Evolutionary conservation across 2,797 vertebrate species (phyloP).

Genomic region (Etheostoma nigrum): DNA sequence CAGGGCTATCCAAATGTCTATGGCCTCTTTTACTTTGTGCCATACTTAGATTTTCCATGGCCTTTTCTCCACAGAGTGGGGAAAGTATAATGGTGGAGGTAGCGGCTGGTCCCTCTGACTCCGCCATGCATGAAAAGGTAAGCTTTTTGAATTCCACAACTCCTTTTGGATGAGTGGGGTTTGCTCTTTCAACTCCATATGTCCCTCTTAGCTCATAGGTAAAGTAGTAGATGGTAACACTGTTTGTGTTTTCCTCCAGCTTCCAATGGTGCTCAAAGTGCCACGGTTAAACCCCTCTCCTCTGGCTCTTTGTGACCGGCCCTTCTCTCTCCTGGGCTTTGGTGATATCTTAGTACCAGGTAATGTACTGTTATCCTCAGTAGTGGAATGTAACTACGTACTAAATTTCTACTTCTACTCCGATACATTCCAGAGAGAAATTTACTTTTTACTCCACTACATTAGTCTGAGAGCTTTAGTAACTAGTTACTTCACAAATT

Average conservation of each 20-base stretch:
- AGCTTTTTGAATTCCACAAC: slow-evolving; percentile 13
- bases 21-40: not conserved
- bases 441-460: too few relatives aligned
- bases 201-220: not conserved
- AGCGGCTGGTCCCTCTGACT: slow-evolving; percentile 93
- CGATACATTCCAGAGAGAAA: too few relatives aligned
- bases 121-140: slow-evolving; percentile 94
- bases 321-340: slow-evolving; percentile 97
- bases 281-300: slow-evolving; percentile 93
- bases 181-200: not conserved
- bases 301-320: slow-evolving; percentile 92
- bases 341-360: slow-evolving; percentile 98
- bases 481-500: too few relatives aligned
- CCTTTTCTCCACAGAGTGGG: slow-evolving; percentile 86
- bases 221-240: not conserved
- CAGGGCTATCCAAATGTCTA: not conserved
- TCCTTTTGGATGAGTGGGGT: not conserved
- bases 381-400: too few relatives aligned
- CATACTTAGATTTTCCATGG: not conserved
- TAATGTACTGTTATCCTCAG: slow-evolving; percentile 64
- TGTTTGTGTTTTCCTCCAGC: slow-evolving; percentile 78
- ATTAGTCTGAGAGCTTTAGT: too few relatives aligned
- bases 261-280: slow-evolving; percentile 98
- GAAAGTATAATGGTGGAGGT: slow-evolving; percentile 99
- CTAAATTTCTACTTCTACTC: too few relatives aligned